Evolutionary conservation across 2,797 vertebrate species (phyloP), one percentile per base, ranked within the genome.

Genomic region (Myripristis jacobus): DNA sequence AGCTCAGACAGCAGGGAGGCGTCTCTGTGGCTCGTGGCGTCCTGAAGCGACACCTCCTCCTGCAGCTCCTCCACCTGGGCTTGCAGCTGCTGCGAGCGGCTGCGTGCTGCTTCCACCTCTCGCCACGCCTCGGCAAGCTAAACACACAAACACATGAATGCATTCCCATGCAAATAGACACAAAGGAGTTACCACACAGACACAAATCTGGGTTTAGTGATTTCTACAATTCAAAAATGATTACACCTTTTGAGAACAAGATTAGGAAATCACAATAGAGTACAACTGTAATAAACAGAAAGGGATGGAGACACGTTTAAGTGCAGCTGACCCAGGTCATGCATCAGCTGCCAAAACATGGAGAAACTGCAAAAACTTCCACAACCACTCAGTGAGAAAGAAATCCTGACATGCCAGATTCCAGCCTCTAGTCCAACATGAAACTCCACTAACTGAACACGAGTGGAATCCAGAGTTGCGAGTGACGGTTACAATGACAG

Each of bases 1-100:
- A 95, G 87, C 84, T 95, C 94, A 0, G 94, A 94, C 81, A 93
- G 80, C 55, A 95, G 83, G 13, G 94, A 95, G 1, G 75, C 22
- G 4, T 94, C 75, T 15, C 87, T 62, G 0, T 78, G 79, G 65
- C 77, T 89, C 52, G 76, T 81, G 69, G 76, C 75, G 16, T 91
- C 88, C 75, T 92, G 92, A 27, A 94, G 80, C 2, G 90, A 91
- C 66, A 85, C 63, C 72, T 94, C 90, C 74, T 94, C 94, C 80
- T 92, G 90, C 19, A 95, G 91, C 55, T 93, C 93, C 66, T 94
- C 92, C 73, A 95, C 82, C 85, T 89, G 91, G 31, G 67, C 74
- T 80, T 93, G 93, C 34, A 95, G 90, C 81, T 92, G 87, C 80
- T 91, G 93, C 0, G 82, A 91, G 54, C 57, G 87, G 51, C 70